A percentile compares a stretch with the other conserved stretches of the same genome.
Conservation (phyloP, 2,113 vertebrate species). For the Gallinago paraguaiae region DNA sequence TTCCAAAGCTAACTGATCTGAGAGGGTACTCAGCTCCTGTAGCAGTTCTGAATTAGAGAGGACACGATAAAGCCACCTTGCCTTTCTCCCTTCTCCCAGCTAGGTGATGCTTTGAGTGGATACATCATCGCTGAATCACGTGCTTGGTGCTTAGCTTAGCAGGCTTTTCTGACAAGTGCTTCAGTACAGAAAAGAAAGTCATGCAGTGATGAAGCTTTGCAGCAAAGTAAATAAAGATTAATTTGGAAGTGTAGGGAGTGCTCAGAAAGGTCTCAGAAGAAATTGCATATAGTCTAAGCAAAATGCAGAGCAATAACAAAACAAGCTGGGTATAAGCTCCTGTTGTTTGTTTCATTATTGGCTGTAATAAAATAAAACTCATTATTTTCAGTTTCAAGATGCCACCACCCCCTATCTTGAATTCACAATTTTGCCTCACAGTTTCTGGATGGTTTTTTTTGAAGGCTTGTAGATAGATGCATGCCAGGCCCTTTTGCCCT, state of each 20-base stretch:
- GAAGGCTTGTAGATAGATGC: background rate
- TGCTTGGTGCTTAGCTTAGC: background rate
- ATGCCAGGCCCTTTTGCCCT: background rate
- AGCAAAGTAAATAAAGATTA: conserved; percentile 55
- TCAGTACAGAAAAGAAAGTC: background rate
- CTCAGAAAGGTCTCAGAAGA: background rate
- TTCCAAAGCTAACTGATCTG: background rate
- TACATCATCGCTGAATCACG: background rate
- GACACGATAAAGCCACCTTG: background rate
- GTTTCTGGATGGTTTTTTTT: background rate
- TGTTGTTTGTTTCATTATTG: background rate
- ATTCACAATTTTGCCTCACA: background rate
- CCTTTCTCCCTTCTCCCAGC: background rate
- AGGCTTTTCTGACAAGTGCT: background rate
- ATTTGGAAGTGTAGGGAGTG: background rate
- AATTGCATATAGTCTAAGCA: background rate
- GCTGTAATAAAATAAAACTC: background rate
- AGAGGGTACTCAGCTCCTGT: background rate
- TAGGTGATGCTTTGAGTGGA: background rate
- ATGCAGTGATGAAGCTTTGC: background rate
- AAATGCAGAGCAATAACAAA: background rate
- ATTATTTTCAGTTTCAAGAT: background rate
- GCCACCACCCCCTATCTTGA: background rate
- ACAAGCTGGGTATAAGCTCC: background rate
- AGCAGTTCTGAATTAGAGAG: background rate